Percentiles rank a stretch among this genome's conserved stretches.
phyloP scores from a whole-genome alignment of 1,140 invertebrate species.

The Drosophila paulistorum region DNA sequence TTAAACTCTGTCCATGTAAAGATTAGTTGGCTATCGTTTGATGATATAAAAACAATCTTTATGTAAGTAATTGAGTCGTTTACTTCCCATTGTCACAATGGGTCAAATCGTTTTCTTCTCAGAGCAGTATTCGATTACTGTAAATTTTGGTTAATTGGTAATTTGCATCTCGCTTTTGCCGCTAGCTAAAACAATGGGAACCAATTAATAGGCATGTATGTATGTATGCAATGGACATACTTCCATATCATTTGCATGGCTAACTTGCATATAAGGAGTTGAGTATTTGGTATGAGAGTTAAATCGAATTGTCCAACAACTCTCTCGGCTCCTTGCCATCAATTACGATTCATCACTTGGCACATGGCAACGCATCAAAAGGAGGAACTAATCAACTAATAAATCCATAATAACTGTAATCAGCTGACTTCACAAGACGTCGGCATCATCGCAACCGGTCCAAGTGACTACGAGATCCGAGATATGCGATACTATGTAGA shows the following conservation, averaged over 20 bases:
- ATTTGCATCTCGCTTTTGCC: background rate
- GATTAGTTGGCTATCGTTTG: too few species aligned
- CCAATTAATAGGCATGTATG: background rate
- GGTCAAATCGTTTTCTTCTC: too few species aligned
- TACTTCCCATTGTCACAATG: too few species aligned
- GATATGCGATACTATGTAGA: constrained; percentile 12
- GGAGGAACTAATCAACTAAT: constrained; percentile 63
- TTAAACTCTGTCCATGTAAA: too few species aligned
- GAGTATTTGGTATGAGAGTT: constrained; percentile 1
- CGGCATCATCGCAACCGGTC: constrained; percentile 34
- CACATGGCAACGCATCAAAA: constrained; percentile 18
- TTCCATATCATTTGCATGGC: background rate
- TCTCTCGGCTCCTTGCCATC: constrained; percentile 29
- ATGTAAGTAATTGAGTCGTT: too few species aligned
- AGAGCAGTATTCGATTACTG: too few species aligned
- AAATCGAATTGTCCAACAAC: constrained; percentile 39
- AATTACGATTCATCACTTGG: constrained; percentile 43
- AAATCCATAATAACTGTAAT: constrained; percentile 75
- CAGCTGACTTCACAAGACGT: constrained; percentile 40
- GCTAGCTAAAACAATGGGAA: background rate
- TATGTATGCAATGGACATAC: background rate
- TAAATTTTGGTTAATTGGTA: too few species aligned
- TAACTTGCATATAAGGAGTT: background rate
- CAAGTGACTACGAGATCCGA: constrained; percentile 26
- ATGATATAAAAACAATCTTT: too few species aligned